A percentile compares a stretch with the other conserved stretches of the same genome.
Conservation (phyloP, 2,797 vertebrate genomes). For the Crax fasciolata region DNA sequence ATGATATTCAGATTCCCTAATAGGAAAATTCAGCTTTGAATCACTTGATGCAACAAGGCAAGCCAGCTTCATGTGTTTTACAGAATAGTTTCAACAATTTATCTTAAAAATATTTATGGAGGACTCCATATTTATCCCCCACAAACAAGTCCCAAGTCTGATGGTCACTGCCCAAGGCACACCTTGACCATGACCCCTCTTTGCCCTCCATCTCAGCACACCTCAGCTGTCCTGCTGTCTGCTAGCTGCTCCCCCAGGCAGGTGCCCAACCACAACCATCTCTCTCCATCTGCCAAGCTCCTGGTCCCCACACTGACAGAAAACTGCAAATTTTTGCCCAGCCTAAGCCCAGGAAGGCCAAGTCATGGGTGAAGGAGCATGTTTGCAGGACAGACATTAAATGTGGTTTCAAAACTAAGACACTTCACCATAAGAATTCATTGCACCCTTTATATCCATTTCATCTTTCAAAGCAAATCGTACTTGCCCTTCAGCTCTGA, state of each 20-base stretch:
- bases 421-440: not conserved
- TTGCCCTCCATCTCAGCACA: not conserved
- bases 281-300: not conserved
- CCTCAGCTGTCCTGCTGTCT: not conserved
- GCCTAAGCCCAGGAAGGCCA: not conserved
- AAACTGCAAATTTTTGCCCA: not conserved
- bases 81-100: not conserved
- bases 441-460: not conserved
- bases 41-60: not conserved
- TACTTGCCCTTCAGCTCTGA: not conserved
- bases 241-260: not conserved
- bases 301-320: not conserved
- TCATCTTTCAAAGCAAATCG: not conserved
- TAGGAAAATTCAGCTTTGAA: not conserved
- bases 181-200: not conserved
- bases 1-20: not conserved
- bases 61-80: not conserved
- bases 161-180: fast-evolving
- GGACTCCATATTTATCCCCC: not conserved
- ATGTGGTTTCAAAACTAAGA: not conserved
- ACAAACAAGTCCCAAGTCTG: not conserved
- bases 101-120: not conserved
- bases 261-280: fast-evolving
- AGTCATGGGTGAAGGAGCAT: not conserved
- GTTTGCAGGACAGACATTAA: not conserved